These are phyloP conservation scores for Oryctolagus cuniculus DNA, from an alignment of 2,113 vertebrate genomes.

Conservation along the genomic window mOryCun1.1 NC_091440.1:100981001-100981500, in stretches of 20 bases:
- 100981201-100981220: not conserved
- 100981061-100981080: not conserved
- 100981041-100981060: not conserved
- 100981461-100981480: too few relatives aligned
- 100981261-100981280: not conserved
- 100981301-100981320: too few relatives aligned
- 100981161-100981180: not conserved
- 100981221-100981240: not conserved
- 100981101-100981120: not conserved
- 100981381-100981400: too few relatives aligned
- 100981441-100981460: too few relatives aligned
- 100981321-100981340: too few relatives aligned
- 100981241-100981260: not conserved
- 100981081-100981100: not conserved
- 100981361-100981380: too few relatives aligned
- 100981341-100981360: too few relatives aligned
- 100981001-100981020: not conserved
- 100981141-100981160: not conserved
- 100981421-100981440: too few relatives aligned
- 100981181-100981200: not conserved
- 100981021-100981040: not conserved
- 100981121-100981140: not conserved
- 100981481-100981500: too few relatives aligned
- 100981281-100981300: not conserved
- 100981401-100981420: too few relatives aligned